phyloP scores from a whole-genome alignment of 1,140 invertebrate genomes.

The Calliopsis andreniformis region DNA sequence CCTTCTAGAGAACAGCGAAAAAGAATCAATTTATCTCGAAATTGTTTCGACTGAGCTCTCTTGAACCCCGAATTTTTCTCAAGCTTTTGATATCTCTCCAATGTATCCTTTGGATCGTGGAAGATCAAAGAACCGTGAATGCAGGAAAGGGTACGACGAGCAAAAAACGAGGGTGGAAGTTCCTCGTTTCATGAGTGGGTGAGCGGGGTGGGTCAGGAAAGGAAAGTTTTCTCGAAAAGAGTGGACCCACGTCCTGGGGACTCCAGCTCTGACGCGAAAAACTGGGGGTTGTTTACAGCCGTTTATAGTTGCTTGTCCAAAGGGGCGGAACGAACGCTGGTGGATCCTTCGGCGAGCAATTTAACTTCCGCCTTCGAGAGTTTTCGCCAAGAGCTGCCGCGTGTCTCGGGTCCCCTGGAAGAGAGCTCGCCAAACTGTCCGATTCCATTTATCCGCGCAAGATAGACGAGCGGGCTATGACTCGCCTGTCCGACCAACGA shows the following conservation, averaged over 20 bases:
- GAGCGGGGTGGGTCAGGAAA: not conserved
- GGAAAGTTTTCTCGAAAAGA: not conserved
- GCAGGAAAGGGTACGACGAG: too few species aligned
- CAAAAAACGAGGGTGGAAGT: too few species aligned
- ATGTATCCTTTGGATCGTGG: too few species aligned
- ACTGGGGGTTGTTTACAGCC: slow-evolving; percentile 11
- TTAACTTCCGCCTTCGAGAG: slow-evolving; percentile 26
- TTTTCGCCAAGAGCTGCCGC: slow-evolving; percentile 10
- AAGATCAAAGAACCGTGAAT: too few species aligned
- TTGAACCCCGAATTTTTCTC: too few species aligned
- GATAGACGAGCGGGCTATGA: slow-evolving; percentile 33
- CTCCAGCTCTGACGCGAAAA: too few species aligned
- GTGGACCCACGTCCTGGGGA: not conserved
- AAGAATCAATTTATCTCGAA: too few species aligned
- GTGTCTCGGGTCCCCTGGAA: not conserved
- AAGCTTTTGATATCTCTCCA: too few species aligned
- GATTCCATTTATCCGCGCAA: slow-evolving; percentile 39
- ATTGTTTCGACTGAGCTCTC: too few species aligned
- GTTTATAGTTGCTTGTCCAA: not conserved
- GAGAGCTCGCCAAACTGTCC: slow-evolving; percentile 30
- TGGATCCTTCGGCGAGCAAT: slow-evolving; percentile 22
- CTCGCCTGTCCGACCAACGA: not conserved
- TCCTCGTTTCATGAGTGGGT: not conserved
- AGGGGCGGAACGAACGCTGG: not conserved
- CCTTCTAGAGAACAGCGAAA: too few species aligned